phyloP scores from a whole-genome alignment of 1,140 invertebrate species.

The Catajapyx aquilonaris region DNA sequence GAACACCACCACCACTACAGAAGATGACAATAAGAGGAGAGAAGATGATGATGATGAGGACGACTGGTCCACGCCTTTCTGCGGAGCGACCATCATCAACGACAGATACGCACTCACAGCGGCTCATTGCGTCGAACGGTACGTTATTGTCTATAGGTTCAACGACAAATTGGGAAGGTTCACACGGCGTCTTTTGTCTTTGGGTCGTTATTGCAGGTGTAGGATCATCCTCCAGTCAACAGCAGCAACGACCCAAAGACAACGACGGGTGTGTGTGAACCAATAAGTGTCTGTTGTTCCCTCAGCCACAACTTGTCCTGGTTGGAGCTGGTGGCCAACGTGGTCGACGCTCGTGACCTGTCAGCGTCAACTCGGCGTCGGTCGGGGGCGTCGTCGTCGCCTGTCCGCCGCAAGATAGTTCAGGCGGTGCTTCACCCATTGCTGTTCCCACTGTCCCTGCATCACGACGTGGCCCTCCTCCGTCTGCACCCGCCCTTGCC shows the following conservation, averaged over 20 bases:
- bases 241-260: no score
- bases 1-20: constrained; percentile 1
- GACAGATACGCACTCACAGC: constrained; percentile 19
- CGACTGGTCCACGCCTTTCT: constrained; percentile 15
- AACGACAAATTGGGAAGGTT: no score
- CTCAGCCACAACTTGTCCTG: no score
- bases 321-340: no score
- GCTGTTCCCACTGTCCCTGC: not conserved
- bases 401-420: not conserved
- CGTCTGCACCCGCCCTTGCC: not conserved
- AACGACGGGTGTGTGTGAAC: not conserved
- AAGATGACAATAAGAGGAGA: no score
- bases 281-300: not conserved
- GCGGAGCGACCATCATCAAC: constrained; percentile 22
- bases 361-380: not conserved
- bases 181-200: no score
- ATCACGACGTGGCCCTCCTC: not conserved
- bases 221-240: no score
- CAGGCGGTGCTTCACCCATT: not conserved
- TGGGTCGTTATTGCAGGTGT: no score
- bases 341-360: not conserved
- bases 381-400: not conserved
- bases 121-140: constrained; percentile 19
- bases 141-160: no score
- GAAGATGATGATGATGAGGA: no score